phyloP scores from a whole-genome alignment of 1,140 invertebrate genomes.

The Lepidurus arcticus region DNA sequence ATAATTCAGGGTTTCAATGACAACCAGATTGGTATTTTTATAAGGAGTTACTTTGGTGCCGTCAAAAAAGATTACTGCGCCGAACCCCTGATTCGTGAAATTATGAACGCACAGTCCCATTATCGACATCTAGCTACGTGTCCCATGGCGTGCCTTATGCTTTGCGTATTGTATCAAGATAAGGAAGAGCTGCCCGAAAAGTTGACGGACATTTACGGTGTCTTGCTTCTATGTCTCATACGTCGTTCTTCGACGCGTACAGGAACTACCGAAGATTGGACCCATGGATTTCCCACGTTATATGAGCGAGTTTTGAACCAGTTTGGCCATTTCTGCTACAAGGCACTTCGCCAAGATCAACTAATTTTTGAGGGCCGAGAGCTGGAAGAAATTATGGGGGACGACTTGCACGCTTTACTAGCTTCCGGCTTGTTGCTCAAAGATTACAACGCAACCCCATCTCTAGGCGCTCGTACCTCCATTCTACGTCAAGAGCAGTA shows the following conservation, averaged over 20 bases:
- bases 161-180: slow-evolving; percentile 38
- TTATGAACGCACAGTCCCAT: slow-evolving; percentile 36
- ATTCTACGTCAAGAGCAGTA: background rate
- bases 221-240: slow-evolving; percentile 29
- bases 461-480: background rate
- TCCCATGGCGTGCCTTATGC: slow-evolving; percentile 38
- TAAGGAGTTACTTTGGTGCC: slow-evolving; percentile 37
- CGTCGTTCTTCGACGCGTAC: slow-evolving; percentile 22
- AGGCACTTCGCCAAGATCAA: slow-evolving; percentile 37
- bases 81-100: slow-evolving; percentile 33
- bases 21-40: slow-evolving; percentile 37
- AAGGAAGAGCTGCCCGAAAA: slow-evolving; percentile 30
- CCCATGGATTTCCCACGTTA: background rate
- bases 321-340: slow-evolving; percentile 37
- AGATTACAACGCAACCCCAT: background rate
- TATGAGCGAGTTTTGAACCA: slow-evolving; percentile 35
- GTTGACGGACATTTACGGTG: slow-evolving; percentile 30
- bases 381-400: slow-evolving; percentile 25
- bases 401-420: slow-evolving; percentile 23
- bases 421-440: slow-evolving; percentile 32
- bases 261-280: background rate
- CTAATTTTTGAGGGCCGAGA: slow-evolving; percentile 37
- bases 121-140: slow-evolving; percentile 37
- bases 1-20: slow-evolving; percentile 38
- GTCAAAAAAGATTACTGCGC: slow-evolving; percentile 33